Evolutionary conservation across 1,140 invertebrate species (phyloP).

Genomic region (Monochamus saltuarius): DNA sequence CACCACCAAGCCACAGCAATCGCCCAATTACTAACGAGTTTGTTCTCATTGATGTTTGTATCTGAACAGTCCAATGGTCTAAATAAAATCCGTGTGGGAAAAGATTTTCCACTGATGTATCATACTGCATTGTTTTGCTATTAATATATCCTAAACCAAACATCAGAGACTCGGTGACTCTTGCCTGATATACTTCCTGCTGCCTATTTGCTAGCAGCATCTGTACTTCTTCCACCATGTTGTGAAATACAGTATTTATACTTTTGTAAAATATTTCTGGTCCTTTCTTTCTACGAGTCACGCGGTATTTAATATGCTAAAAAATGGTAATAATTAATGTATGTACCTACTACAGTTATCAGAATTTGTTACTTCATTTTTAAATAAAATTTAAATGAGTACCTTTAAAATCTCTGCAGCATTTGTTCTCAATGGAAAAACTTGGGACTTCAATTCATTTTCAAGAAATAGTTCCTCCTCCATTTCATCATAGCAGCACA

Average conservation of each 20-base stretch:
- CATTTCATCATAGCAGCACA: constrained; percentile 25
- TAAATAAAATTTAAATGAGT: too few species aligned
- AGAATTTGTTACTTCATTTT: too few species aligned
- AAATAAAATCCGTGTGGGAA: constrained; percentile 20
- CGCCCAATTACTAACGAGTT: constrained; percentile 18
- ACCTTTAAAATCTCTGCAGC: constrained; percentile 17
- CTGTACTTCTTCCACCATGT: not conserved
- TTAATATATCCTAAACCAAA: constrained; percentile 15
- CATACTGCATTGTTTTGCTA: constrained; percentile 1
- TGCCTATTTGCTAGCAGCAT: not conserved
- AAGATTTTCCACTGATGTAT: constrained; percentile 12
- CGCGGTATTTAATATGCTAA: too few species aligned
- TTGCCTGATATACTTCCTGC: constrained; percentile 7
- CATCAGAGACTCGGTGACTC: constrained; percentile 23
- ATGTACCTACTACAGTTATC: too few species aligned
- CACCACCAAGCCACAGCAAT: constrained; percentile 23
- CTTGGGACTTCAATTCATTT: constrained; percentile 1
- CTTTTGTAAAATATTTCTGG: constrained; percentile 12
- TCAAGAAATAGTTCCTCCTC: constrained; percentile 11
- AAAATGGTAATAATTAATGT: too few species aligned
- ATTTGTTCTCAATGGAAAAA: constrained; percentile 9
- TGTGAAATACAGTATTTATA: constrained; percentile 18
- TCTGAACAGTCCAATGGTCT: constrained; percentile 14
- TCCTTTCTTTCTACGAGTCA: too few species aligned
- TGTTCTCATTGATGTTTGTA: not conserved